phyloP scores from a whole-genome alignment of 2,113 vertebrate species.

The Cephalopholis sonnerati region DNA sequence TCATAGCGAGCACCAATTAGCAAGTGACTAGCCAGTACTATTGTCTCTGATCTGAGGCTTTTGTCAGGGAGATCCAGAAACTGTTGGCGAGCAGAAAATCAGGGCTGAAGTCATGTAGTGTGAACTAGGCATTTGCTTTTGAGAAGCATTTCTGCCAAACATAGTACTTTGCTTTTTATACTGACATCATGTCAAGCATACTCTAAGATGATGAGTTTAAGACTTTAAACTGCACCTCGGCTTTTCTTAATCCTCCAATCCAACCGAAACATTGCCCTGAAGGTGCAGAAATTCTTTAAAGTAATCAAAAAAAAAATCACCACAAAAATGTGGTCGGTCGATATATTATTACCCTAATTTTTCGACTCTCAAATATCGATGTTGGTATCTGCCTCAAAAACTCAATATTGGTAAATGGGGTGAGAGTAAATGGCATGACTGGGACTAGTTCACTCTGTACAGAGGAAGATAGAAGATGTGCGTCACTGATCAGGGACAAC shows the following conservation, averaged over 20 bases:
- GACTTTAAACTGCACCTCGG: background rate
- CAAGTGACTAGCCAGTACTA: no score
- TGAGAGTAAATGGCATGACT: background rate
- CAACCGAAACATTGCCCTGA: background rate
- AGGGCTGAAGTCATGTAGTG: no score
- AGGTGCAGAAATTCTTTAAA: background rate
- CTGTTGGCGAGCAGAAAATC: no score
- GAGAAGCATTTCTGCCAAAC: background rate
- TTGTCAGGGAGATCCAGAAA: no score
- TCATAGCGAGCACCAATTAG: no score
- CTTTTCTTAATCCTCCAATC: background rate
- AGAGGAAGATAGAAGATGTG: background rate
- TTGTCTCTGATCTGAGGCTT: no score
- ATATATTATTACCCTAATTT: no score
- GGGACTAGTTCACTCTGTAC: background rate
- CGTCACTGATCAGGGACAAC: slow-evolving; percentile 10
- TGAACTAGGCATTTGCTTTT: background rate
- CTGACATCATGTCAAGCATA: no score
- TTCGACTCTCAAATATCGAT: background rate
- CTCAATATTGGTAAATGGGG: no score
- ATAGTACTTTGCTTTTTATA: no score
- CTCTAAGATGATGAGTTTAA: background rate
- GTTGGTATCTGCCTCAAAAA: background rate
- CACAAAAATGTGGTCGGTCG: no score
- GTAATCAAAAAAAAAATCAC: background rate